Evolutionary conservation across 2,113 vertebrate species (phyloP).

Genomic region (Anarrhichthys ocellatus): DNA sequence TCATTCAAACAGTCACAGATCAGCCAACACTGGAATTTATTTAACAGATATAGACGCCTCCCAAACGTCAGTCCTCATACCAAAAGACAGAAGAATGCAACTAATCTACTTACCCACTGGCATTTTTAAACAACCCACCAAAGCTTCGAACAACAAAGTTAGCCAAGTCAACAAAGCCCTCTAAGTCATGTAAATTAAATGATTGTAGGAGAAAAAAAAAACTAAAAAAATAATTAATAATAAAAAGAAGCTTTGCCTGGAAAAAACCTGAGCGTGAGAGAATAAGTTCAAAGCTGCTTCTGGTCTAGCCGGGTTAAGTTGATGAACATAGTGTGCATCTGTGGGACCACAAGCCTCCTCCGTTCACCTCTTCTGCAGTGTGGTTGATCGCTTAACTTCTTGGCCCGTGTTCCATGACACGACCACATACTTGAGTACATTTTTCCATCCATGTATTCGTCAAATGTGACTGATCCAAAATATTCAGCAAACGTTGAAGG

Average conservation of each 20-base stretch:
- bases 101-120: background rate
- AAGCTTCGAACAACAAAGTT: background rate
- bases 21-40: background rate
- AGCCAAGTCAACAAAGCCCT: background rate
- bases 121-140: background rate
- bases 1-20: background rate
- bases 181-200: background rate
- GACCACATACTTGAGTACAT: background rate
- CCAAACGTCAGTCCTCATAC: background rate
- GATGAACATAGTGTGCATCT: background rate
- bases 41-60: background rate
- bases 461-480: background rate
- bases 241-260: conserved; percentile 2
- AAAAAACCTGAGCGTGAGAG: background rate
- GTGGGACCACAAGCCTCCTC: conserved; percentile 22
- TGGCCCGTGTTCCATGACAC: conserved; percentile 10
- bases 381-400: background rate
- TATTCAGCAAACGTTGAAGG: conserved; percentile 30
- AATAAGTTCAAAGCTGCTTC: background rate
- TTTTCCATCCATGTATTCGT: background rate
- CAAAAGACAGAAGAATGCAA: background rate
- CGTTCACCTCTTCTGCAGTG: background rate
- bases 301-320: background rate
- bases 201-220: background rate
- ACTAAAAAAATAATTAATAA: background rate